Evolutionary conservation across 2,888 invertebrate species (phyloP), one percentile per base, ranked within the genome.

Genomic region (Eudemis profundana): DNA sequence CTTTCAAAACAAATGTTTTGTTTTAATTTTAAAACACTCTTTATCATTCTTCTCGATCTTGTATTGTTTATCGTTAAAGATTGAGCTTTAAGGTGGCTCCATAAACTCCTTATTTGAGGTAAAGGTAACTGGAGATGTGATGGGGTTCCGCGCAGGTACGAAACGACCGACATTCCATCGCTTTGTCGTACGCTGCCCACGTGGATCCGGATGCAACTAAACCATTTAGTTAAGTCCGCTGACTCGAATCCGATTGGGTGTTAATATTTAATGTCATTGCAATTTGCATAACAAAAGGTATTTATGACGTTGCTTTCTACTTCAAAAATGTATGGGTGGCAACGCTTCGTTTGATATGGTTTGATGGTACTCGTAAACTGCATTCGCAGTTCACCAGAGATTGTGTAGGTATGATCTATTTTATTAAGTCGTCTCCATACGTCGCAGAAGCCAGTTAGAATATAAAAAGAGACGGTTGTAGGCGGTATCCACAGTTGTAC

Each of bases 141-240:
- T 54, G 59, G 57, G 61, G 63, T 61, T 38, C 21, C 50, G 62
- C 77, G 78, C 86, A 86, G 86, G 86, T 87, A 86, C 79, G 75
- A 78, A 78, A 75, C 76, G 77, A 72, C 74, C 78, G 83, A 82
- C 88, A 90, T 90, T 89, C 89, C 83, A 75, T 70, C 68, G 81
- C 82, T 88, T 89, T 89, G 89, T 89, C 83, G 79, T 74, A 72
- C 75, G 74, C 78, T 74, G 72, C 90, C 90, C 84, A 90, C 90
- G 74, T 86, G 81, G 81, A 86, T 90, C 90, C 90, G 90, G 90
- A 81, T 79, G 77, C 77, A 76, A 75, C 78, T 81, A 78, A 80
- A 77, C 76, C 74, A 70, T 71, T 70, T 73, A 75, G 78, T 82
- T 78, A 72, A 74, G 72, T 70, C 76, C 77, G 78, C 81, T 79